These are phyloP conservation scores for Papilio gigon DNA, from an alignment of 2,888 invertebrate genomes.

Conservation along the genomic window DNA sequence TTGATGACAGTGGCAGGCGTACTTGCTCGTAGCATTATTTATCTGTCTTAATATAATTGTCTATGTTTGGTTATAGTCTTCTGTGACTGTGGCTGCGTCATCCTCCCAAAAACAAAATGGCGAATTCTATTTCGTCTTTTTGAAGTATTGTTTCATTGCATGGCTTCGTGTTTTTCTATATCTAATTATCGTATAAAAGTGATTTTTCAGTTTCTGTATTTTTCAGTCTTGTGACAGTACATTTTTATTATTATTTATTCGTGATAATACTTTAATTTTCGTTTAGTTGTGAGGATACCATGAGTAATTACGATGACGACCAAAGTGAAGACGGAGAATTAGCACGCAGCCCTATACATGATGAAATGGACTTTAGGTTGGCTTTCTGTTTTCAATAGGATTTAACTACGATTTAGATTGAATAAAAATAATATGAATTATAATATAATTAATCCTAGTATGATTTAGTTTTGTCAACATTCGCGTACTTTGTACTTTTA, in stretches of 20 bases:
- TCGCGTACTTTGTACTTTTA: background rate
- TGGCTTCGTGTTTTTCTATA: constrained; percentile 6
- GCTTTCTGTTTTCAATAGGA: constrained; percentile 27
- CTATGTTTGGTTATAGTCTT: background rate
- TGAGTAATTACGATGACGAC: constrained; percentile 85
- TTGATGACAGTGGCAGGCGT: too few relatives aligned
- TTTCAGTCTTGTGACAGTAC: background rate
- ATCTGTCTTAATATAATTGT: background rate
- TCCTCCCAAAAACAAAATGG: constrained; percentile 39
- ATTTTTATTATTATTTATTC: constrained; percentile 33
- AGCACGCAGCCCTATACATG: constrained; percentile 86
- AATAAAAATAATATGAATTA: background rate
- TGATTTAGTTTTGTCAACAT: background rate
- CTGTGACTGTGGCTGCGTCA: constrained; percentile 29
- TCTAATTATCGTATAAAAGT: background rate
- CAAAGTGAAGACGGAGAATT: constrained; percentile 94
- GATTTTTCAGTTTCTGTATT: constrained; percentile 7
- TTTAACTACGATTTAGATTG: background rate
- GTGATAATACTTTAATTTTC: constrained; percentile 42
- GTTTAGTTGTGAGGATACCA: constrained; percentile 51
- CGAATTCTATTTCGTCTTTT: constrained; percentile 20
- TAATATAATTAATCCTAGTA: background rate
- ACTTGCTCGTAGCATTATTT: too few relatives aligned
- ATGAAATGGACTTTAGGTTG: constrained; percentile 82
- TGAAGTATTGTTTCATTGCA: constrained; percentile 16